Percentiles rank a stretch among this genome's conserved stretches.
Evolutionary conservation across 2,797 vertebrate species (phyloP).

Genomic region (Mormyrops attenuatus): DNA sequence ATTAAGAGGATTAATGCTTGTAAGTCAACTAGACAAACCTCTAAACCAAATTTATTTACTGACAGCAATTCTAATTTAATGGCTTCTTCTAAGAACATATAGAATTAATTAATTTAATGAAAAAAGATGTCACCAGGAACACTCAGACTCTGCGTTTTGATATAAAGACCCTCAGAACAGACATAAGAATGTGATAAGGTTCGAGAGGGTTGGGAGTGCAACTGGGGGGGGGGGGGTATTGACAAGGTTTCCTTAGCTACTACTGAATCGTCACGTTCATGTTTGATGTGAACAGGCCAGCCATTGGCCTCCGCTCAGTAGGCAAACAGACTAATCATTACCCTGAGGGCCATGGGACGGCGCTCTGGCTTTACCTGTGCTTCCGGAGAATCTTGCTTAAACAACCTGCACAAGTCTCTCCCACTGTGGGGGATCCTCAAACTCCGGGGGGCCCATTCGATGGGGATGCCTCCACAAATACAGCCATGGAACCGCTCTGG

Average conservation of each 20-base stretch:
- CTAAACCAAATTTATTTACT: not conserved
- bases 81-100: not conserved
- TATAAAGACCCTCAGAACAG: not conserved
- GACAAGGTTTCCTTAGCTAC: not conserved
- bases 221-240: not conserved
- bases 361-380: not conserved
- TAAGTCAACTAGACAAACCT: not conserved
- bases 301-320: not conserved
- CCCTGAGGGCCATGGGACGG: not conserved
- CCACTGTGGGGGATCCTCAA: not conserved
- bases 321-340: not conserved
- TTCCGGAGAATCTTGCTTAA: not conserved
- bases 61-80: not conserved
- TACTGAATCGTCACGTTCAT: not conserved
- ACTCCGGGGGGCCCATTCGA: not conserved
- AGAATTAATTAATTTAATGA: not conserved
- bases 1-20: slow-evolving; percentile 5
- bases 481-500: not conserved
- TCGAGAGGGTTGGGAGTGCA: not conserved
- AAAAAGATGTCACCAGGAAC: not conserved
- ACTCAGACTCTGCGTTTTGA: not conserved
- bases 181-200: not conserved
- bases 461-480: not conserved
- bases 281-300: not conserved
- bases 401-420: not conserved